Evolutionary conservation across 1,140 invertebrate species (phyloP).

Genomic region (Zaprionus nigranus): DNA sequence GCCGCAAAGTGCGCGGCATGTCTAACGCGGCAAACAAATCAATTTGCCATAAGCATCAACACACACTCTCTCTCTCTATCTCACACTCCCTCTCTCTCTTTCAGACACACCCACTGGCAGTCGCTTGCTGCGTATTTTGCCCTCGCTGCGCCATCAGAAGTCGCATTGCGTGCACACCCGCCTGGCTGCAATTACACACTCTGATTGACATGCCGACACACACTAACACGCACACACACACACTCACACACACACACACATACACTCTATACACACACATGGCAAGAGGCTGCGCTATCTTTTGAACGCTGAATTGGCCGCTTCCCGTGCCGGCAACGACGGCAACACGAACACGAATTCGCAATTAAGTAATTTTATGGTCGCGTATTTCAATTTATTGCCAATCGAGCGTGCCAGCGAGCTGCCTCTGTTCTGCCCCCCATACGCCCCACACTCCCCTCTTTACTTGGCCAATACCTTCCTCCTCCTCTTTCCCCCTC

Average conservation of each 20-base stretch:
- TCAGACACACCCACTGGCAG: background rate
- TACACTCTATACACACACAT: background rate
- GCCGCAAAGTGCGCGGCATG: conserved; percentile 69
- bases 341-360: conserved; percentile 76
- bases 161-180: conserved; percentile 21
- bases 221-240: conserved; percentile 8
- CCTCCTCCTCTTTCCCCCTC: too few species aligned
- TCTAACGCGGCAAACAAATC: conserved; percentile 68
- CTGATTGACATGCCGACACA: conserved; percentile 7
- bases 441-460: background rate
- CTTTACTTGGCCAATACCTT: background rate
- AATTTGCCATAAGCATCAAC: conserved; percentile 77
- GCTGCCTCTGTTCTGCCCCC: conserved; percentile 29
- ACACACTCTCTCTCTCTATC: background rate
- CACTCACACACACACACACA: conserved; percentile 5
- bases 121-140: conserved; percentile 2
- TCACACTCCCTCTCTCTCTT: background rate
- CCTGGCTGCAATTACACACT: conserved; percentile 33
- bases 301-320: conserved; percentile 46
- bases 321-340: conserved; percentile 47
- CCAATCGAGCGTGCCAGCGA: conserved; percentile 65
- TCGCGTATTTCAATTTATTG: conserved; percentile 83
- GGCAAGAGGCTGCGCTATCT: conserved; percentile 21
- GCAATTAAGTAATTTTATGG: conserved; percentile 83
- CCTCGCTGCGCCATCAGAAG: conserved; percentile 8